Percentiles rank a stretch among this genome's conserved stretches.
phyloP scores from a whole-genome alignment of 2,113 vertebrate species.

The Naja naja region DNA sequence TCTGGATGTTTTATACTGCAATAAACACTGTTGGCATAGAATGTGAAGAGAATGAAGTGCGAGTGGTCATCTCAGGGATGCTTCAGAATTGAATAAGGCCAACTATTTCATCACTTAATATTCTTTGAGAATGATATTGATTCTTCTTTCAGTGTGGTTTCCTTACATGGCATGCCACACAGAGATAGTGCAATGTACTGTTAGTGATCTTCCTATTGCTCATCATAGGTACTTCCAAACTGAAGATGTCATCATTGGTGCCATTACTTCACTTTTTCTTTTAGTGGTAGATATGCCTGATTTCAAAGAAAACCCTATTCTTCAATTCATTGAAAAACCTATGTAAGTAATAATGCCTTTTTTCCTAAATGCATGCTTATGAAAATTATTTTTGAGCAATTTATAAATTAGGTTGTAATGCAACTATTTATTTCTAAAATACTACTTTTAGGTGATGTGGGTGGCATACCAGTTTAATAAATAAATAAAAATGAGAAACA shows the following conservation, averaged over 20 bases:
- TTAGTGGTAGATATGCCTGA: neutral
- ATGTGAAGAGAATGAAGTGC: no score
- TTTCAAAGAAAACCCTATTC: neutral
- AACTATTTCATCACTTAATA: neutral
- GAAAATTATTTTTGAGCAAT: neutral
- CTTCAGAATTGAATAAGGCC: no score
- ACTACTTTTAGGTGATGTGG: no score
- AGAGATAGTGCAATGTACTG: neutral
- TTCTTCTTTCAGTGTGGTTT: neutral
- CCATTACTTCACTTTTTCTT: neutral
- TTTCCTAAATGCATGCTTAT: neutral
- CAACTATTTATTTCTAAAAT: neutral
- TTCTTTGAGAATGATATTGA: neutral
- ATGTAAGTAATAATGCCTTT: neutral
- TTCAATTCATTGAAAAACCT: neutral
- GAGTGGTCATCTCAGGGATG: neutral
- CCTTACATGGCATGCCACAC: neutral
- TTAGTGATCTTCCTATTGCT: neutral
- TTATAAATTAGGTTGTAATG: neutral
- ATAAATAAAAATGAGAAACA: neutral
- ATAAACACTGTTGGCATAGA: no score
- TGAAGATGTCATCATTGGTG: neutral
- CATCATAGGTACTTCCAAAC: neutral
- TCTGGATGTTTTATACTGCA: no score
- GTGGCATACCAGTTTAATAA: no score